Evolutionary conservation across 2,113 vertebrate species (phyloP).

Genomic region (Physeter macrocephalus): DNA sequence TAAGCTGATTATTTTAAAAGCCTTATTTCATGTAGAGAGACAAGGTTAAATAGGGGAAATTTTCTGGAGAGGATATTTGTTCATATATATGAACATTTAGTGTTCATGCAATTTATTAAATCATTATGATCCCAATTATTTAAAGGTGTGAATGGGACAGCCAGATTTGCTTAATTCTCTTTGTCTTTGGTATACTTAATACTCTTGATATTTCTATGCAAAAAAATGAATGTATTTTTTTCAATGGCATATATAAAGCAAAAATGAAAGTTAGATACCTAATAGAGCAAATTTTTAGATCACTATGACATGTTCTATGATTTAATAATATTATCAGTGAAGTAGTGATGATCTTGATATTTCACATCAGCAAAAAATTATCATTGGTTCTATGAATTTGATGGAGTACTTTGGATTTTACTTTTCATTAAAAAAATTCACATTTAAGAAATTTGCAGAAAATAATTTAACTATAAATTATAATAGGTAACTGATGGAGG

Average conservation of each 20-base stretch:
- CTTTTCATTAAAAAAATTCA: background rate
- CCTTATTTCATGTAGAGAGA: background rate
- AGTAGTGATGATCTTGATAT: background rate
- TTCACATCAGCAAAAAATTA: background rate
- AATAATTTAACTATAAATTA: background rate
- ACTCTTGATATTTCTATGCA: background rate
- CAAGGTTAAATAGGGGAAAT: background rate
- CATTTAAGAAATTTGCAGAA: background rate
- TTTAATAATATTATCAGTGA: background rate
- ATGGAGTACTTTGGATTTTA: background rate
- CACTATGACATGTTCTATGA: background rate
- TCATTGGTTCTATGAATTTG: background rate
- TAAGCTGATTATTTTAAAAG: background rate
- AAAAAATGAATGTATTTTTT: background rate
- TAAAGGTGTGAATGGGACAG: background rate
- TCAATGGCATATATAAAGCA: background rate
- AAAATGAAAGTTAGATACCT: background rate
- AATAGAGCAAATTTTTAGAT: background rate
- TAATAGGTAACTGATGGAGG: background rate
- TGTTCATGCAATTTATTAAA: background rate
- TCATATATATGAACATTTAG: background rate
- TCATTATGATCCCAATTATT: background rate
- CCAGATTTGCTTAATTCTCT: background rate
- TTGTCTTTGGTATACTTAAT: background rate
- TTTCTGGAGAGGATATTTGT: background rate